A percentile compares a stretch with the other conserved stretches of the same genome.
Conservation (phyloP, 35 echinoderm and acorn worm genomes). For the Patiria miniata region DNA sequence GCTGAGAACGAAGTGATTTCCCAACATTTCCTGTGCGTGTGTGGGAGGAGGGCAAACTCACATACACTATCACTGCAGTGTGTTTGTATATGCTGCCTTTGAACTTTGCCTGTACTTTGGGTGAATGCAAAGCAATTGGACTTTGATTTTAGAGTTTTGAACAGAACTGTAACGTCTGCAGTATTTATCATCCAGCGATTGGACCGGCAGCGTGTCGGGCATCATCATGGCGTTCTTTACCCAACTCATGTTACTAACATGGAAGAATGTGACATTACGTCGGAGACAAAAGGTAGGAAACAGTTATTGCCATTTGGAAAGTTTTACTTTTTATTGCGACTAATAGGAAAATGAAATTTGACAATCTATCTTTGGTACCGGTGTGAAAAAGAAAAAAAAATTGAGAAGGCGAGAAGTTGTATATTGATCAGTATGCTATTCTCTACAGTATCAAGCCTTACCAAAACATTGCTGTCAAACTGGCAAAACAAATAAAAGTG, state of each 20-base stretch:
- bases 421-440: too few species aligned
- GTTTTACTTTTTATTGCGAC: too few species aligned
- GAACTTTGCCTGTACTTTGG: background rate
- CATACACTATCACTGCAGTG: background rate
- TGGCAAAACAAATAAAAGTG: too few species aligned
- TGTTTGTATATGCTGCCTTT: background rate
- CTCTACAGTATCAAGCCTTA: too few species aligned
- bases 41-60: background rate
- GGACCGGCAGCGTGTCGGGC: background rate
- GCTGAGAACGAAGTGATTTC: too few species aligned
- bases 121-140: background rate
- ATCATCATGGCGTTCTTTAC: constrained; percentile 13
- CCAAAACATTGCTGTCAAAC: too few species aligned
- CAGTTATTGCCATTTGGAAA: too few species aligned
- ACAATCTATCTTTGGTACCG: too few species aligned
- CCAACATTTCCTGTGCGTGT: too few species aligned
- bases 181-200: background rate
- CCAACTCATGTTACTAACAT: constrained; percentile 8
- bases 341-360: too few species aligned
- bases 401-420: too few species aligned
- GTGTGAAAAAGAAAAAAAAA: too few species aligned
- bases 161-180: background rate
- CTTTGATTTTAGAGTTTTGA: background rate
- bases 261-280: constrained; percentile 28
- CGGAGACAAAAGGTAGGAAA: constrained; percentile 32